Conservation (phyloP, 2,888 invertebrate species). For the Anthrax anthrax region DNA sequence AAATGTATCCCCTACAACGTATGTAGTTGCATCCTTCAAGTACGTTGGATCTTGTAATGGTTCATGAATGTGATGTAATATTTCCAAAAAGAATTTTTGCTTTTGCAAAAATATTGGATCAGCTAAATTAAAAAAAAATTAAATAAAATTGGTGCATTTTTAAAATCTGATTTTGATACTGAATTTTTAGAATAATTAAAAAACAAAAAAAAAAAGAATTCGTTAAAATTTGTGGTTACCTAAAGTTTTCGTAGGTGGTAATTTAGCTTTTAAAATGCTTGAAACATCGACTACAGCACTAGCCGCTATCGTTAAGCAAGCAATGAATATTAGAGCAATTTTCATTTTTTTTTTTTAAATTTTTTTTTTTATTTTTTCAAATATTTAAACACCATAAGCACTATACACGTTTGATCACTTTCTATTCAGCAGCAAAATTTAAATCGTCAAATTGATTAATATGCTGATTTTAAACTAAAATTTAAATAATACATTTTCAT, state of each 20-base stretch:
- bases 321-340: constrained; percentile 36
- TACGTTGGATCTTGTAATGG: constrained; percentile 7
- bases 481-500: too few species aligned
- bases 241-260: background rate
- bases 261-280: background rate
- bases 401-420: too few species aligned
- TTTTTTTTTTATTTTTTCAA: background rate
- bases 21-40: background rate
- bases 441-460: too few species aligned
- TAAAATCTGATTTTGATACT: too few species aligned
- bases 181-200: too few species aligned
- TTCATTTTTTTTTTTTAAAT: constrained; percentile 26
- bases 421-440: too few species aligned
- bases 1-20: constrained; percentile 5
- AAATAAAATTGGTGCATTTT: background rate
- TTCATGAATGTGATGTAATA: constrained; percentile 10
- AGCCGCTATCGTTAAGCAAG: constrained; percentile 15
- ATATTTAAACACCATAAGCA: too few species aligned
- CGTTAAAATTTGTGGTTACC: background rate
- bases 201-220: background rate
- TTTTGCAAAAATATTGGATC: constrained; percentile 32
- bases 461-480: too few species aligned
- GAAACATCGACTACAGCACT: background rate
- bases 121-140: constrained; percentile 18
- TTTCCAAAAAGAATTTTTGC: constrained; percentile 33